A percentile compares a stretch with the other conserved stretches of the same genome.
These are phyloP conservation scores for Heliconius hewitsoni DNA, from an alignment of 1,140 invertebrate genomes.

Conservation along the genomic window DNA sequence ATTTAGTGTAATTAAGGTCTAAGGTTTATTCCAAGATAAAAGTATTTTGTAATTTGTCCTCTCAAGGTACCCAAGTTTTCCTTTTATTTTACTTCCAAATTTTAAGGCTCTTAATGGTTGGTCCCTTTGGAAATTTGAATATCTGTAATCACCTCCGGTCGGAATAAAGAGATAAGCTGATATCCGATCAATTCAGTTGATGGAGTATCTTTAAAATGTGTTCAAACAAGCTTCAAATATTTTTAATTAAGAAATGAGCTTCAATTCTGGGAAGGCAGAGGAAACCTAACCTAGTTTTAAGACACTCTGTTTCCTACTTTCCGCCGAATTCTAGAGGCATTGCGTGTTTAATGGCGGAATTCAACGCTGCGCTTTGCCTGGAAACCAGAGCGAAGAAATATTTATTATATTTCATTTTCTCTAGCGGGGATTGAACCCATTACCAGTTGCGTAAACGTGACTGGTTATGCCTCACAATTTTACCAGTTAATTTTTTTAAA, in stretches of 20 bases:
- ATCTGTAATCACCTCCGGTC: slow-evolving; percentile 24
- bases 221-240: neutral
- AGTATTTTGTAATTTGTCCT: slow-evolving; percentile 14
- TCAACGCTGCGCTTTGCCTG: too few relatives aligned
- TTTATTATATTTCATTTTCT: too few relatives aligned
- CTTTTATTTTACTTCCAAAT: slow-evolving; percentile 23
- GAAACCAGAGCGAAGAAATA: too few relatives aligned
- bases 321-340: too few relatives aligned
- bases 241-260: too few relatives aligned
- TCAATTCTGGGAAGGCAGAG: too few relatives aligned
- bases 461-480: neutral
- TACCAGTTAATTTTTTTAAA: neutral
- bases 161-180: slow-evolving; percentile 21
- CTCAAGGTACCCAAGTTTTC: slow-evolving; percentile 10
- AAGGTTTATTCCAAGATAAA: slow-evolving; percentile 15
- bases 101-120: slow-evolving; percentile 14
- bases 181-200: slow-evolving; percentile 24
- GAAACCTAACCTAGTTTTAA: too few relatives aligned
- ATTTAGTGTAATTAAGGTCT: slow-evolving; percentile 10
- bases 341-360: too few relatives aligned
- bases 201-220: neutral
- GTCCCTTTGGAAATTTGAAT: slow-evolving; percentile 21
- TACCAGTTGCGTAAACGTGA: too few relatives aligned
- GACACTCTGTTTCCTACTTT: too few relatives aligned
- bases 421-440: too few relatives aligned